A percentile compares a stretch with the other conserved stretches of the same genome.
These are phyloP conservation scores for Graphium colonna DNA, from an alignment of 2,888 invertebrate species.

Conservation along the genomic window DNA sequence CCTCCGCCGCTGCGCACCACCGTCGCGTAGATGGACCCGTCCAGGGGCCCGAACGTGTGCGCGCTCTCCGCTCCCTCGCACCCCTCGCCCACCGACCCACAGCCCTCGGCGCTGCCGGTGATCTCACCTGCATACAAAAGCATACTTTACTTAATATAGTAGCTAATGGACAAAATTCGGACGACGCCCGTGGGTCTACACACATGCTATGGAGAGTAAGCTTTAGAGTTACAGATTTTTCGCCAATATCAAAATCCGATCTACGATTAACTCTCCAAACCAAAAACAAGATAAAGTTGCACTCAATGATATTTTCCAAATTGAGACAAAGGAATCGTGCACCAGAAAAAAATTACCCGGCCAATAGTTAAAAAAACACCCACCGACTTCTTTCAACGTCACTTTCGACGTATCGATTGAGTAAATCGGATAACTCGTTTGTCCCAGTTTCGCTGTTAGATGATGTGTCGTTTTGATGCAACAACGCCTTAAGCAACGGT, in stretches of 20 bases:
- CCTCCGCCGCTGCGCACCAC: conserved; percentile 80
- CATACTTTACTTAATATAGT: too few relatives aligned
- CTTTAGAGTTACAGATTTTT: too few relatives aligned
- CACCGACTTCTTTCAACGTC: conserved; percentile 2
- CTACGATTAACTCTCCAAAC: too few relatives aligned
- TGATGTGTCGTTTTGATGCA: conserved; percentile 26
- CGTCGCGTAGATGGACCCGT: conserved; percentile 94
- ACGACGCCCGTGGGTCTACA: too few relatives aligned
- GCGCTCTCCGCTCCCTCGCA: conserved; percentile 68
- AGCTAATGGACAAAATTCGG: too few relatives aligned
- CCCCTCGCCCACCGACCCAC: conserved; percentile 67
- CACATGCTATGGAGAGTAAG: too few relatives aligned
- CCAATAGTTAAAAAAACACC: conserved; percentile 10
- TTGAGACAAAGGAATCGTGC: too few relatives aligned
- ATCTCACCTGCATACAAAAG: conserved; percentile 78
- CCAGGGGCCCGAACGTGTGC: conserved; percentile 91
- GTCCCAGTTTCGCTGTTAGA: conserved; percentile 22
- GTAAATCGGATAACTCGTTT: conserved; percentile 13
- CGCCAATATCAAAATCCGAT: too few relatives aligned
- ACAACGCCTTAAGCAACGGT: conserved; percentile 43
- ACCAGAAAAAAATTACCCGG: too few relatives aligned
- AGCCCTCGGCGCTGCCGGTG: conserved; percentile 73
- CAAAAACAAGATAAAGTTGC: too few relatives aligned
- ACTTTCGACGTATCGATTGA: conserved; percentile 17
- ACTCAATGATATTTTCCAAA: too few relatives aligned